These are phyloP conservation scores for Augochlorella aurata DNA, from an alignment of 2,888 invertebrate genomes.

Conservation along the genomic window DNA sequence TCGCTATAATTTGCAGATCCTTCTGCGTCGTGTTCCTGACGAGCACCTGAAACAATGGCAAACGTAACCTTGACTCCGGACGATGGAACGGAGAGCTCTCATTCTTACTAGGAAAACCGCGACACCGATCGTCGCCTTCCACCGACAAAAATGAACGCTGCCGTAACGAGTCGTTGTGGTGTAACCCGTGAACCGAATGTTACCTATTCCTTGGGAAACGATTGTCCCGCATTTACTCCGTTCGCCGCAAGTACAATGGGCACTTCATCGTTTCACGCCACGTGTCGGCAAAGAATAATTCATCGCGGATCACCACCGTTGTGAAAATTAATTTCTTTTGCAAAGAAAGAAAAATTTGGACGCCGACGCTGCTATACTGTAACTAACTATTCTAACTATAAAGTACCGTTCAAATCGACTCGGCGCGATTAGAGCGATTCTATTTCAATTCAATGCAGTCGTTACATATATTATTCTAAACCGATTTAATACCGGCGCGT, in stretches of 20 bases:
- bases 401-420: constrained; percentile 35
- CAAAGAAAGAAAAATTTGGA: too few relatives aligned
- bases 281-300: too few relatives aligned
- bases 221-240: not conserved
- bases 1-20: constrained; percentile 94
- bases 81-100: constrained; percentile 31
- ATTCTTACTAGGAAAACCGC: constrained; percentile 2
- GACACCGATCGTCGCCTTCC: not conserved
- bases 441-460: constrained; percentile 43
- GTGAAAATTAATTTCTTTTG: too few relatives aligned
- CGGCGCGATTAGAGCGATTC: not conserved
- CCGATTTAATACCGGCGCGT: constrained; percentile 21
- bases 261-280: not conserved
- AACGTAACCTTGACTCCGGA: constrained; percentile 55
- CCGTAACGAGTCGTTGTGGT: not conserved
- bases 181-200: not conserved
- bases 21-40: constrained; percentile 90
- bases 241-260: not conserved
- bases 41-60: constrained; percentile 84
- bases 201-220: not conserved
- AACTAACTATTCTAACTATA: too few relatives aligned
- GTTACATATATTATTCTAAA: constrained; percentile 51
- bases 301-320: too few relatives aligned
- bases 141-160: not conserved
- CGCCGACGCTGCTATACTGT: too few relatives aligned